phyloP scores from a whole-genome alignment of 2,888 invertebrate genomes.

The Rotaria socialis region DNA sequence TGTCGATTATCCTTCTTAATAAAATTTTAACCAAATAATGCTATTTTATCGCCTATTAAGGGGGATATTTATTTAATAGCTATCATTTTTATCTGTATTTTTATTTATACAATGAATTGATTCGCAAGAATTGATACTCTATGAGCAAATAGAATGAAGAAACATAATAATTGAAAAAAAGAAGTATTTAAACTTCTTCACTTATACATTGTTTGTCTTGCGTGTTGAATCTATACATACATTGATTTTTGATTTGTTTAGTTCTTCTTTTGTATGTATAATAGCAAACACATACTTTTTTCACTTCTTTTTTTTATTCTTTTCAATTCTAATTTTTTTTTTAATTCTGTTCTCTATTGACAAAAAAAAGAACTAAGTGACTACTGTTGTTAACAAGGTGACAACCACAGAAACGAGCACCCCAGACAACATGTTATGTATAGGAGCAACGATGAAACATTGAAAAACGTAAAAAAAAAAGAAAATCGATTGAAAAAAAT shows the following conservation, averaged over 20 bases:
- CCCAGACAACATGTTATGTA: neutral
- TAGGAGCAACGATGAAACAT: neutral
- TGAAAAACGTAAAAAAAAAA: neutral
- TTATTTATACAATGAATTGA: too few relatives aligned
- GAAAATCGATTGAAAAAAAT: neutral
- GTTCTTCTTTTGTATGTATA: neutral
- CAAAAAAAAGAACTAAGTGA: constrained; percentile 4
- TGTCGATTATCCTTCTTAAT: too few relatives aligned
- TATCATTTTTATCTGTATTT: too few relatives aligned
- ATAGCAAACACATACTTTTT: neutral
- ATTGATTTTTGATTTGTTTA: neutral
- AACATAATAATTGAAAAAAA: too few relatives aligned
- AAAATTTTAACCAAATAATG: too few relatives aligned
- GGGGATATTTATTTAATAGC: too few relatives aligned
- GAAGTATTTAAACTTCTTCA: too few relatives aligned
- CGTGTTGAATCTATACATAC: too few relatives aligned
- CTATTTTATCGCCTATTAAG: too few relatives aligned
- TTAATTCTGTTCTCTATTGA: neutral
- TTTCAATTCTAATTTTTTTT: neutral
- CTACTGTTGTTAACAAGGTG: neutral
- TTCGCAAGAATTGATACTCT: too few relatives aligned
- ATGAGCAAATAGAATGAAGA: too few relatives aligned
- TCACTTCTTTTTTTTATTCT: neutral
- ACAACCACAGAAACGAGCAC: constrained; percentile 9
- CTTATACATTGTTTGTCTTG: too few relatives aligned